phyloP scores from a whole-genome alignment of 2,888 invertebrate genomes.

The Antitype chi region DNA sequence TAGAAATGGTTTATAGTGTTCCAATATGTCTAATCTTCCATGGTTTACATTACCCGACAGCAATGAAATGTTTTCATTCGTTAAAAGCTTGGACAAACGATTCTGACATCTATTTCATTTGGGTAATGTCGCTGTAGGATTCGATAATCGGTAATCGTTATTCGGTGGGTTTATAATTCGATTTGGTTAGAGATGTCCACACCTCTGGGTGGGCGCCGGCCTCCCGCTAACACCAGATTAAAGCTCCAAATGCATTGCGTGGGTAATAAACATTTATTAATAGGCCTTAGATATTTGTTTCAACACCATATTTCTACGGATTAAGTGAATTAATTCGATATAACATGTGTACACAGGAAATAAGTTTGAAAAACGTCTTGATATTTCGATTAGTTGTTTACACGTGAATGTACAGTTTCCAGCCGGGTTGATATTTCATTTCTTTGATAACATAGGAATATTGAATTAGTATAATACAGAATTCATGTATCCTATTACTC shows the following conservation, averaged over 20 bases:
- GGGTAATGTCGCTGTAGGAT: conserved; percentile 51
- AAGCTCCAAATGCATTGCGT: conserved; percentile 83
- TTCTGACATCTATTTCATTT: conserved; percentile 67
- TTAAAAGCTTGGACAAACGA: conserved; percentile 48
- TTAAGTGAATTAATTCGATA: conserved; percentile 79
- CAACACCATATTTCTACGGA: conserved; percentile 81
- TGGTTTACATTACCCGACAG: conserved; percentile 74
- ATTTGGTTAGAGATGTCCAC: conserved; percentile 86
- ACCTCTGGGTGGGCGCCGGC: conserved; percentile 88
- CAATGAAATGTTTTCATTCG: conserved; percentile 60
- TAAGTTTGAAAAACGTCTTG: conserved; percentile 58
- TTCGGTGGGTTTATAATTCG: conserved; percentile 82
- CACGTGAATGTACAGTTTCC: conserved; percentile 63
- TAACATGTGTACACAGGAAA: conserved; percentile 72
- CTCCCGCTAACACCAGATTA: conserved; percentile 86
- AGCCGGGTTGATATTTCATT: conserved; percentile 28
- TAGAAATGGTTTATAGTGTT: conserved; percentile 79
- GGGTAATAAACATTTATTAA: conserved; percentile 86
- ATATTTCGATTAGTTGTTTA: conserved; percentile 62
- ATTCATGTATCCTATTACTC: conserved; percentile 75
- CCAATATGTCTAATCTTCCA: conserved; percentile 80
- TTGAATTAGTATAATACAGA: conserved; percentile 62
- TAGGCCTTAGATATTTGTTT: conserved; percentile 83
- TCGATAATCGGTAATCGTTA: conserved; percentile 54
- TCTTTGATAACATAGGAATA: conserved; percentile 18